A percentile compares a stretch with the other conserved stretches of the same genome.
These are phyloP conservation scores for Drosophila melanosoma DNA, from an alignment of 2,888 invertebrate genomes.

Conservation along the genomic window DNA sequence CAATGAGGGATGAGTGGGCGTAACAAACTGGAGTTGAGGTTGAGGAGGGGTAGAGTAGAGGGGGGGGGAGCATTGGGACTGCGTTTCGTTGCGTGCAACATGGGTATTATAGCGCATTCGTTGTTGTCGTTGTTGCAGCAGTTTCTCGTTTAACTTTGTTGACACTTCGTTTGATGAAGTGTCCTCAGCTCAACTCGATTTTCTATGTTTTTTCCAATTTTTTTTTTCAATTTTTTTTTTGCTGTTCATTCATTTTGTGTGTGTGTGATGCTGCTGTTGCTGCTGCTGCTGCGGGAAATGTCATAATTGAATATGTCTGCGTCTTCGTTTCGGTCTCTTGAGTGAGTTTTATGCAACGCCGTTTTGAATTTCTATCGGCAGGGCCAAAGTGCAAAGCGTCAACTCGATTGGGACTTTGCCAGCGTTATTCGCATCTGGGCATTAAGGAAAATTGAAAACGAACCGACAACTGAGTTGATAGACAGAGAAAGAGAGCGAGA, in stretches of 20 bases:
- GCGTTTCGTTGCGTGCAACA: slow-evolving; percentile 56
- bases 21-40: too few relatives aligned
- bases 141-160: slow-evolving; percentile 76
- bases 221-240: neutral
- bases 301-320: slow-evolving; percentile 73
- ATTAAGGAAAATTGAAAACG: slow-evolving; percentile 68
- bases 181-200: slow-evolving; percentile 39
- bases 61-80: neutral
- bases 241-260: neutral
- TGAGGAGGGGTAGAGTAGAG: neutral
- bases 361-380: slow-evolving; percentile 67
- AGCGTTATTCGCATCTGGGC: slow-evolving; percentile 51
- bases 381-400: slow-evolving; percentile 39
- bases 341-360: slow-evolving; percentile 42
- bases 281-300: slow-evolving; percentile 41
- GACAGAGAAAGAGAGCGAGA: neutral
- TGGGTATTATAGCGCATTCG: slow-evolving; percentile 54
- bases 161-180: slow-evolving; percentile 74
- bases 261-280: neutral
- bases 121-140: slow-evolving; percentile 42
- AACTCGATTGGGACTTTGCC: slow-evolving; percentile 48
- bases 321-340: slow-evolving; percentile 63
- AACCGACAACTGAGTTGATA: slow-evolving; percentile 60
- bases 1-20: slow-evolving; percentile 26
- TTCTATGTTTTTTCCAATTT: neutral